Conservation (phyloP, 2,797 vertebrate species). For the Enteromius trimaculatus region DNA sequence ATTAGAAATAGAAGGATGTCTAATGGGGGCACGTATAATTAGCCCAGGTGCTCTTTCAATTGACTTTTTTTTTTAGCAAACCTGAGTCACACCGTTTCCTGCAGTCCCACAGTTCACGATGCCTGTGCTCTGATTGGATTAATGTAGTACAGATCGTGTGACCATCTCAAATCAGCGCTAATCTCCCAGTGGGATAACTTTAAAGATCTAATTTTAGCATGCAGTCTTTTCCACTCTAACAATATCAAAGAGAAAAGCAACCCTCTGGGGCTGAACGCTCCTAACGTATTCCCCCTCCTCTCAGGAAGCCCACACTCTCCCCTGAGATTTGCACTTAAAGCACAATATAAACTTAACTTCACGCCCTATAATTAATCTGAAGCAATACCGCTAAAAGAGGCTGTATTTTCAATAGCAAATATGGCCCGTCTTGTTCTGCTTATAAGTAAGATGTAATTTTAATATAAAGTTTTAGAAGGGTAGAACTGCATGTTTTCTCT, state of each 20-base stretch:
- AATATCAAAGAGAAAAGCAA: constrained; percentile 69
- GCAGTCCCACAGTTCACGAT: constrained; percentile 55
- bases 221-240: constrained; percentile 62
- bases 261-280: constrained; percentile 54
- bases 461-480: background rate
- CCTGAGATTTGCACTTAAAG: constrained; percentile 57
- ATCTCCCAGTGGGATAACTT: constrained; percentile 66
- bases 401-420: background rate
- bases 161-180: constrained; percentile 63
- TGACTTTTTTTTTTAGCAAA: constrained; percentile 37
- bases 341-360: constrained; percentile 66
- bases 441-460: background rate
- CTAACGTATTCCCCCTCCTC: constrained; percentile 59
- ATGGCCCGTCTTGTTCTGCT: background rate
- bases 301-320: constrained; percentile 43
- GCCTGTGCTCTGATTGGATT: constrained; percentile 47
- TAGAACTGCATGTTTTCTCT: background rate
- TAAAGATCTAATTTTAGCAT: constrained; percentile 72
- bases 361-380: constrained; percentile 67
- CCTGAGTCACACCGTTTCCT: constrained; percentile 38
- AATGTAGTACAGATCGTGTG: constrained; percentile 44
- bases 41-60: constrained; percentile 50
- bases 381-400: constrained; percentile 66
- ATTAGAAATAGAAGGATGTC: constrained; percentile 41
- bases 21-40: constrained; percentile 46